These are phyloP conservation scores for Stichodactyla helianthus DNA, from an alignment of 64 coral and sea anemone genomes.

Conservation along the genomic window DNA sequence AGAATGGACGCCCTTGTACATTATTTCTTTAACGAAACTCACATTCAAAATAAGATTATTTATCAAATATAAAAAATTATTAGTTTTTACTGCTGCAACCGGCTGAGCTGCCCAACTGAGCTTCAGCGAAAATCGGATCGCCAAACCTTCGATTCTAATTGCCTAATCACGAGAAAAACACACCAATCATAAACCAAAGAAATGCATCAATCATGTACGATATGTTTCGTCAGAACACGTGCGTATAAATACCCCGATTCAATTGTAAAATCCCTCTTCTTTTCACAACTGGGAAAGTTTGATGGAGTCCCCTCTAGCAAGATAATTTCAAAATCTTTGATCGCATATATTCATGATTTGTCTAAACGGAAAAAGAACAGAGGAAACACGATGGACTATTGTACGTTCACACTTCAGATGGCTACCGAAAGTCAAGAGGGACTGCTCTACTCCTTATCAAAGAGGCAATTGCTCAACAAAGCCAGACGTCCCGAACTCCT, in stretches of 20 bases:
- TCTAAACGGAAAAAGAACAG: slow-evolving; percentile 47
- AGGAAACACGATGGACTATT: slow-evolving; percentile 51
- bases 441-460: neutral
- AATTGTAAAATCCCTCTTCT: neutral
- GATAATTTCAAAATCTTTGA: neutral
- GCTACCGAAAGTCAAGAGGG: neutral
- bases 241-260: neutral
- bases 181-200: neutral
- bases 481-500: slow-evolving; percentile 20
- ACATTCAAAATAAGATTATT: too few species aligned
- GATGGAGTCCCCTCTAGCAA: neutral
- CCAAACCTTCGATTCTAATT: neutral
- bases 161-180: neutral
- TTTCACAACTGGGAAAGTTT: neutral
- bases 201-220: neutral
- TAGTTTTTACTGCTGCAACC: too few species aligned
- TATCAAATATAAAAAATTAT: too few species aligned
- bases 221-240: neutral
- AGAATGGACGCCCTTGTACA: too few species aligned
- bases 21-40: too few species aligned
- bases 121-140: too few species aligned
- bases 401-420: slow-evolving; percentile 55
- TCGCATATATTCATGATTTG: slow-evolving; percentile 56
- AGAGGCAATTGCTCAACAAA: slow-evolving; percentile 22
- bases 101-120: too few species aligned